Percentiles rank a stretch among this genome's conserved stretches.
phyloP scores from a whole-genome alignment of 2,797 vertebrate species.

The Phoxinus dragarum region DNA sequence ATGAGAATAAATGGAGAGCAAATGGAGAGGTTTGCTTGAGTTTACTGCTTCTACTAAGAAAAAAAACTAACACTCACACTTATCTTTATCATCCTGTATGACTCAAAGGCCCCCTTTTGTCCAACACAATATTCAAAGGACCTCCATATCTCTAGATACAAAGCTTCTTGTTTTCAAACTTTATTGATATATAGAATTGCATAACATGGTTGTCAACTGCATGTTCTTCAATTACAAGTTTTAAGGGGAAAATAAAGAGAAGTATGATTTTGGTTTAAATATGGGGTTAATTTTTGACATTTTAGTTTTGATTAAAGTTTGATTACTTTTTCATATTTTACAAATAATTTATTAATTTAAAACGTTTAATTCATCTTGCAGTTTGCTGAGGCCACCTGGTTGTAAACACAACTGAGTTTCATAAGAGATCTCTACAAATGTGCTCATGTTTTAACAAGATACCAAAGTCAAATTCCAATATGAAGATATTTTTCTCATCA shows the following conservation, averaged over 20 bases:
- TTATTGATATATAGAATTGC: not conserved
- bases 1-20: slow-evolving; percentile 21
- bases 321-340: not conserved
- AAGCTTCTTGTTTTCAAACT: not conserved
- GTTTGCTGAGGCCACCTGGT: slow-evolving; percentile 1
- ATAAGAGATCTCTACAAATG: not conserved
- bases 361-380: not conserved
- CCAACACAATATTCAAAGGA: not conserved
- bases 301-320: not conserved
- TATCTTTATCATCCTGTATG: too few species aligned
- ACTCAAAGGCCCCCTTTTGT: not conserved
- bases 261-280: not conserved
- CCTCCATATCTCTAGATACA: too few species aligned
- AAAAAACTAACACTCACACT: not conserved
- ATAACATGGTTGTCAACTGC: not conserved
- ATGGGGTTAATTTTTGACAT: not conserved
- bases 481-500: not conserved
- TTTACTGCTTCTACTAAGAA: not conserved
- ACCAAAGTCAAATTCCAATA: not conserved
- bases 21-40: not conserved
- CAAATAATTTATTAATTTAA: not conserved
- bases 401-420: not conserved
- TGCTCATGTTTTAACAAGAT: not conserved
- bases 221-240: not conserved
- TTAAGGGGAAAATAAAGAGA: not conserved